Conservation (phyloP, 2,113 vertebrate species). For the Thamnaconus septentrionalis region DNA sequence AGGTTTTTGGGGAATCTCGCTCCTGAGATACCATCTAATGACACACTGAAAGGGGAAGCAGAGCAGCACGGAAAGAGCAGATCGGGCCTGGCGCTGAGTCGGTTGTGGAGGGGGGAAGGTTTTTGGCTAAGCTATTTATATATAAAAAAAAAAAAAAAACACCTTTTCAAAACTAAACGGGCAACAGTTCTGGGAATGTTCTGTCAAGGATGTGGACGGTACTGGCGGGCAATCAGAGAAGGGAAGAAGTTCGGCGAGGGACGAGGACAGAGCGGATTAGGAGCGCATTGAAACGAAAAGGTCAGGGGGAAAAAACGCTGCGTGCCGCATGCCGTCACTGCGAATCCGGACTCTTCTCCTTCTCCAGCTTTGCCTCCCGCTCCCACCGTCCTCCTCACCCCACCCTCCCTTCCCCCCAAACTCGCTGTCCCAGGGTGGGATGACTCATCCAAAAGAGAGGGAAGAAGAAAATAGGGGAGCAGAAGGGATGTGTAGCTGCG, state of each 20-base stretch:
- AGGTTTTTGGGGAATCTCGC: conserved; percentile 34
- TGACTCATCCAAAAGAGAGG: conserved; percentile 69
- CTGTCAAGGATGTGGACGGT: too few relatives aligned
- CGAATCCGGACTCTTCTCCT: conserved; percentile 21
- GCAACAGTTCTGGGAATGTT: conserved; percentile 2
- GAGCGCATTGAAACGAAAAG: conserved; percentile 43
- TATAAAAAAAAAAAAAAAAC: too few relatives aligned
- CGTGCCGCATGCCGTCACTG: conserved; percentile 23
- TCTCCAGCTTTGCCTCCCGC: conserved; percentile 23
- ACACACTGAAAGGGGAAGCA: conserved; percentile 16
- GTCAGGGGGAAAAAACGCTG: conserved; percentile 47
- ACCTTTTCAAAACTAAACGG: conserved; percentile 10
- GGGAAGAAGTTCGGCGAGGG: too few relatives aligned
- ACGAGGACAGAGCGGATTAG: conserved; percentile 13
- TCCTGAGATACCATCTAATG: conserved; percentile 44
- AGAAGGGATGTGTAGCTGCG: conserved; percentile 30
- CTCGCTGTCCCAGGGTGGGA: conserved; percentile 67
- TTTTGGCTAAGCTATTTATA: background rate
- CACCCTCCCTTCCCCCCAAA: conserved; percentile 33
- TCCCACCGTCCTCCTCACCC: conserved; percentile 25
- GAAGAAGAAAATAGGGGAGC: conserved; percentile 52
- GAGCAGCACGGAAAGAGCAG: conserved; percentile 28
- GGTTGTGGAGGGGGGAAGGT: conserved; percentile 2
- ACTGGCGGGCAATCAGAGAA: too few relatives aligned
- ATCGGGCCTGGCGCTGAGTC: conserved; percentile 35